These are phyloP conservation scores for Aspidoscelis tigris DNA, from an alignment of 2,113 vertebrate species.

Conservation along the genomic window DNA sequence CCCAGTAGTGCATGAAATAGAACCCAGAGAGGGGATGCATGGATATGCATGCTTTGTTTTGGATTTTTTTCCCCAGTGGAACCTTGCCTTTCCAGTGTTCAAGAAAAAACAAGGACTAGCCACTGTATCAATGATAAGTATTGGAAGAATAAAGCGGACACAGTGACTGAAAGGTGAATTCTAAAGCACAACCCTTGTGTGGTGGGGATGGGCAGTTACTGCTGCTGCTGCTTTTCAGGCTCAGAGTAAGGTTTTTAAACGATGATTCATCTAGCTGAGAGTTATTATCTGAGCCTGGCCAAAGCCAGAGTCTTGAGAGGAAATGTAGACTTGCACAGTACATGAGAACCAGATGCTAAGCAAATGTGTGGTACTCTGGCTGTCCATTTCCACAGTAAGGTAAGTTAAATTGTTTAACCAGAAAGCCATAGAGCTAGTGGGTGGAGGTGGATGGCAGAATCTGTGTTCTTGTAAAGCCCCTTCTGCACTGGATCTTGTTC, in stretches of 20 bases:
- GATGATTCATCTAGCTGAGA: too few species aligned
- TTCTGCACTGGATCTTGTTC: too few species aligned
- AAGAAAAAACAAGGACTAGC: neutral
- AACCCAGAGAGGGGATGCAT: conserved; percentile 16
- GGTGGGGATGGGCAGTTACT: too few species aligned
- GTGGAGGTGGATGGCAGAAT: too few species aligned
- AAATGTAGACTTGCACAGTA: neutral
- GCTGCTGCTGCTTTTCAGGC: neutral
- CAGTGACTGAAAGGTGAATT: neutral
- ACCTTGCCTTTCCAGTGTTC: conserved; percentile 16
- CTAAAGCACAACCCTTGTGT: neutral
- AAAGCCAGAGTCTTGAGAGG: neutral
- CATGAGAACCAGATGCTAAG: neutral
- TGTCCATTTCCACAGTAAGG: neutral
- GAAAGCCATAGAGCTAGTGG: too few species aligned
- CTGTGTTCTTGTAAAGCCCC: too few species aligned
- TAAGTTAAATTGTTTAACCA: too few species aligned
- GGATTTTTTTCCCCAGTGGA: too few species aligned
- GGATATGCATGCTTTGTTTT: neutral
- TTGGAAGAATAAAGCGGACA: neutral
- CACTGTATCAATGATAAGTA: too few species aligned
- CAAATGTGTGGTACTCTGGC: neutral
- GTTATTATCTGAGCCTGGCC: too few species aligned
- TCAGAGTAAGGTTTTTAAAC: neutral
- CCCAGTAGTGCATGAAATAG: conserved; percentile 58